These are phyloP conservation scores for Palythoa heliodiscus DNA, from an alignment of 92 coral and sea anemone species.

Conservation along the genomic window DNA sequence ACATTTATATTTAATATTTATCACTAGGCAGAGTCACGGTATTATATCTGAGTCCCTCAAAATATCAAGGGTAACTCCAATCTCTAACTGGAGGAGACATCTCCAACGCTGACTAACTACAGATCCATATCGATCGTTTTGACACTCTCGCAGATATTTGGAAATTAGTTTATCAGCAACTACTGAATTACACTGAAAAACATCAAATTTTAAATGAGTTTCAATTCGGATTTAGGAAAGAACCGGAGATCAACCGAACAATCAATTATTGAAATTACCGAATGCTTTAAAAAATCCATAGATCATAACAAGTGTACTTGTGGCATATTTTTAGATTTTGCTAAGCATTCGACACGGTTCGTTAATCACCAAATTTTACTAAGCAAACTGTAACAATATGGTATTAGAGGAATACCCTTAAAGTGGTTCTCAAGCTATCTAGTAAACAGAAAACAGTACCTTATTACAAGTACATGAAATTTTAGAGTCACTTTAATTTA, in stretches of 20 bases:
- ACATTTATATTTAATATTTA: too few species aligned
- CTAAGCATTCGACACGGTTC: conserved; percentile 40
- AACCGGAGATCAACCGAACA: neutral
- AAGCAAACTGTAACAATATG: conserved; percentile 41
- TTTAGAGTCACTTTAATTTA: too few species aligned
- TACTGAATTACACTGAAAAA: neutral
- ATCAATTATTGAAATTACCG: neutral
- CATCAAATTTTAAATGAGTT: neutral
- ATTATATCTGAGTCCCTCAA: neutral
- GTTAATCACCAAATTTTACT: conserved; percentile 24
- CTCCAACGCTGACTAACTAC: neutral
- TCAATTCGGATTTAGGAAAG: neutral
- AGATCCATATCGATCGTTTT: neutral
- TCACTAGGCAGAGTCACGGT: conserved; percentile 6
- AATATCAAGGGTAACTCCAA: conserved; percentile 8
- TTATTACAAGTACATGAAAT: too few species aligned
- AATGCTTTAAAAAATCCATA: conserved; percentile 1
- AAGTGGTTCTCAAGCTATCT: conserved; percentile 44
- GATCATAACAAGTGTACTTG: neutral
- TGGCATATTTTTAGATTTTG: conserved; percentile 11
- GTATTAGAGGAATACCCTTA: conserved; percentile 38
- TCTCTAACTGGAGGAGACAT: neutral
- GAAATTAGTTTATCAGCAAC: neutral
- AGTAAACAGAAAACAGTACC: conserved; percentile 41
- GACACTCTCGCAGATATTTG: conserved; percentile 11